Conservation (phyloP, 1,140 invertebrate genomes). For the Lucilia cuprina region DNA sequence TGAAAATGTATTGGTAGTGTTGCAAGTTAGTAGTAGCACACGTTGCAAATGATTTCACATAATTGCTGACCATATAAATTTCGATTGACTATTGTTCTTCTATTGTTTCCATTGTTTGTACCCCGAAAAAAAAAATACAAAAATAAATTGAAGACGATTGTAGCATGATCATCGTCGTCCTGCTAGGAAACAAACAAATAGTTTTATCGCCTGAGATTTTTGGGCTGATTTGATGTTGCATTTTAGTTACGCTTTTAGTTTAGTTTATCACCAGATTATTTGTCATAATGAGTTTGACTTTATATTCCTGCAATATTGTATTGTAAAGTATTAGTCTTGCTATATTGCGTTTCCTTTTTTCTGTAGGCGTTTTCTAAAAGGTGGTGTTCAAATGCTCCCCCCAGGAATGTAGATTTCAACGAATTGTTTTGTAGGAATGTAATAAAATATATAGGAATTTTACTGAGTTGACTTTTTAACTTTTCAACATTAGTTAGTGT, state of each 20-base stretch:
- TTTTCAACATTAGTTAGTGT: background rate
- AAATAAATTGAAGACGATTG: background rate
- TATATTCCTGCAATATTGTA: background rate
- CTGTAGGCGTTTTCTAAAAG: background rate
- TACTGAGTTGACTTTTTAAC: background rate
- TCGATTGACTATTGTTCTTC: background rate
- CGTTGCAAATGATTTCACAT: slow-evolving; percentile 24
- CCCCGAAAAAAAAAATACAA: background rate
- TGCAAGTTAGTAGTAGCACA: background rate
- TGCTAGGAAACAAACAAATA: too few species aligned
- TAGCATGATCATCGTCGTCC: too few species aligned
- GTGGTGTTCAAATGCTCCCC: background rate
- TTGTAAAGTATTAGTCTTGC: background rate
- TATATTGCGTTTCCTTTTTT: slow-evolving; percentile 1
- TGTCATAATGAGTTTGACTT: slow-evolving; percentile 29
- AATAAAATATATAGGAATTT: background rate
- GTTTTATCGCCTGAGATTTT: background rate
- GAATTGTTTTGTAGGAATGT: background rate
- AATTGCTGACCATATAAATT: slow-evolving; percentile 36
- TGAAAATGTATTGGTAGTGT: background rate
- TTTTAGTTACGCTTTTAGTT: slow-evolving; percentile 29
- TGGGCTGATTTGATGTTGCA: background rate
- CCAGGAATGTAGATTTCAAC: background rate
- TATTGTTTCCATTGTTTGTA: background rate
- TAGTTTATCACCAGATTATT: slow-evolving; percentile 29